Base-by-base conservation (phyloP, 2,888 invertebrate species). In the Drosophila macrospina region DNA sequence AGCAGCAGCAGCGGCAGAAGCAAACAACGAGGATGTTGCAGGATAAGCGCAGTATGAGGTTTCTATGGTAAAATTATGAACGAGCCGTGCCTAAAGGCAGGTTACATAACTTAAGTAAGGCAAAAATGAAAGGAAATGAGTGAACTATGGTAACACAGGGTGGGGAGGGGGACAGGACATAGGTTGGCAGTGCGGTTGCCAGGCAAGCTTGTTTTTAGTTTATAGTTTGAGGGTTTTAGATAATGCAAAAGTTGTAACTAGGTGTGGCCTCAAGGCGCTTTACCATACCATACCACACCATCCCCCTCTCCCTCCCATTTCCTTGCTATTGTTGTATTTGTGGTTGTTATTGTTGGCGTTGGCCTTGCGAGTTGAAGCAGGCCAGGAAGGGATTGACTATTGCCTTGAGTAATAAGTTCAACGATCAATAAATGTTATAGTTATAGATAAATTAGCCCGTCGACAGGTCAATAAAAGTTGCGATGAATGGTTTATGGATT, bases 231-330 rank as follows among this genome's bases (percentile, higher is more conserved):
- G 79, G 81, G 74, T 85, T 75, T 81, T 63, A 81, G 83, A 83
- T 83, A 83, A 83, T 83, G 75, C 79, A 72, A 83, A 83, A 83
- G 72, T 86, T 78, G 66, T 73, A 83, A 84, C 78, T 81, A 84
- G 87, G 79, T 83, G 73, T 65, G 70, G 81, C 87, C 87, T 75
- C 64, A 39, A 70, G 87, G 81, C 81, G 67, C 50, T 67, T 51
- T 65, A 47, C 59, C 62, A 34, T 34, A 50, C 44, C 71, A 6
- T 28, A 6, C 7, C 28, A 5, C 26, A 5, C 1, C 5, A 4
- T 26, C 26, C 5, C 26, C 5, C 26, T 26, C n/a, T n/a, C n/a
- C 51, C 50, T 26, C n/a, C n/a, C n/a, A n/a, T n/a, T n/a, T n/a
- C n/a, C n/a, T n/a, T n/a, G n/a, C n/a, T n/a, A n/a, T n/a, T n/a